Conservation (phyloP, 2,113 vertebrate genomes). For the Prolemur simus region DNA sequence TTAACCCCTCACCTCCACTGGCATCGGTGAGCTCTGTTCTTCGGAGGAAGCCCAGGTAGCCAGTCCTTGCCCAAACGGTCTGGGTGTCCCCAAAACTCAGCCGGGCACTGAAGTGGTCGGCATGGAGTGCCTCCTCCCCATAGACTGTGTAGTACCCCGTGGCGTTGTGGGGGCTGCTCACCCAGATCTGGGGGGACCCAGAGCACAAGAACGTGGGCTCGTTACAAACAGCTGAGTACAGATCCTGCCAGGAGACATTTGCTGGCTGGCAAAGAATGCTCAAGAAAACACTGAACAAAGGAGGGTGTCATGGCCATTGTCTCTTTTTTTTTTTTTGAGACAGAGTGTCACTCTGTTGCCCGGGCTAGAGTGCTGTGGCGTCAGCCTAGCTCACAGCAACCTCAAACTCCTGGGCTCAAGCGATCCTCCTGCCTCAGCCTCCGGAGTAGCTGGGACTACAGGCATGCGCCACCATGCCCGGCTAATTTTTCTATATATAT, state of each 20-base stretch:
- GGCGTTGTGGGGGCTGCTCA: slow-evolving; percentile 97
- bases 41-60: slow-evolving; percentile 96
- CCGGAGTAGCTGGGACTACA: no score
- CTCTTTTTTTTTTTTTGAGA: not conserved
- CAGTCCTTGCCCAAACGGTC: slow-evolving; percentile 95
- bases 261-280: not conserved
- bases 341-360: no score
- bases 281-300: not conserved
- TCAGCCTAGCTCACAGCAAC: no score
- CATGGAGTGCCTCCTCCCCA: slow-evolving; percentile 94
- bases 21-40: slow-evolving; percentile 96
- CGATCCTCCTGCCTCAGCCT: no score
- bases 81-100: slow-evolving; percentile 97
- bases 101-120: slow-evolving; percentile 95
- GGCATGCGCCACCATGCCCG: no score
- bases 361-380: no score
- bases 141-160: slow-evolving; percentile 96
- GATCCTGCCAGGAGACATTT: not conserved
- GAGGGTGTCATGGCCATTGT: not conserved
- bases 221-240: not conserved
- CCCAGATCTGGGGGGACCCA: slow-evolving; percentile 90
- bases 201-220: not conserved
- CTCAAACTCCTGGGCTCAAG: no score
- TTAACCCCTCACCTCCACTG: slow-evolving; percentile 90
- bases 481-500: no score